Conservation (phyloP, 2,113 vertebrate genomes). For the Microcebus jonahi region DNA sequence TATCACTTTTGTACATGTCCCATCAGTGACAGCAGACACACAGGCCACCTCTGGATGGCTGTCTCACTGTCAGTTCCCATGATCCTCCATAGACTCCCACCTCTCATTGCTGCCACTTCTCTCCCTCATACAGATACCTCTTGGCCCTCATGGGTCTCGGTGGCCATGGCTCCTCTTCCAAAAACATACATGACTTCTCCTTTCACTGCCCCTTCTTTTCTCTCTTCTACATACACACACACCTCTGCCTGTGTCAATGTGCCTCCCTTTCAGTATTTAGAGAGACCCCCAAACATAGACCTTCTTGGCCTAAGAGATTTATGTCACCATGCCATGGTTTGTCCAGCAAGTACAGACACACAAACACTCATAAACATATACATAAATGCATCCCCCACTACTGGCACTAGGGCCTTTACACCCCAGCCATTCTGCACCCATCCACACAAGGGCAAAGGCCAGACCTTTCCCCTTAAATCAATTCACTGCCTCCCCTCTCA, state of each 20-base stretch:
- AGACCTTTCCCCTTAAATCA: neutral
- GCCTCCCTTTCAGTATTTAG: neutral
- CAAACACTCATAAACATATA: neutral
- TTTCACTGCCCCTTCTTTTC: neutral
- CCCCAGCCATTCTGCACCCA: neutral
- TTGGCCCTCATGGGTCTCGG: neutral
- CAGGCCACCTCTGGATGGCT: neutral
- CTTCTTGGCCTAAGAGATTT: neutral
- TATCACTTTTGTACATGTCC: neutral
- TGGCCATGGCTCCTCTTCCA: neutral
- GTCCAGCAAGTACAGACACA: neutral
- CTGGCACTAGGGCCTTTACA: constrained; percentile 21
- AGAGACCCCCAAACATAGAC: neutral
- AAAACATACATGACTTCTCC: constrained; percentile 2
- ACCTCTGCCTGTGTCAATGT: neutral
- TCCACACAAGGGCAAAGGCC: neutral
- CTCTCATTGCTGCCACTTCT: neutral
- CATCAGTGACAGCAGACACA: neutral
- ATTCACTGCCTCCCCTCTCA: neutral
- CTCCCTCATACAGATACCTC: neutral
- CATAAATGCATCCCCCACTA: neutral
- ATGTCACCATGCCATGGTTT: neutral
- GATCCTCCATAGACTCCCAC: neutral
- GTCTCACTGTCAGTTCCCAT: neutral
- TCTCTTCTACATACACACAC: neutral